phyloP scores from a whole-genome alignment of 1,140 invertebrate genomes.

The Tetragonula clypearis region DNA sequence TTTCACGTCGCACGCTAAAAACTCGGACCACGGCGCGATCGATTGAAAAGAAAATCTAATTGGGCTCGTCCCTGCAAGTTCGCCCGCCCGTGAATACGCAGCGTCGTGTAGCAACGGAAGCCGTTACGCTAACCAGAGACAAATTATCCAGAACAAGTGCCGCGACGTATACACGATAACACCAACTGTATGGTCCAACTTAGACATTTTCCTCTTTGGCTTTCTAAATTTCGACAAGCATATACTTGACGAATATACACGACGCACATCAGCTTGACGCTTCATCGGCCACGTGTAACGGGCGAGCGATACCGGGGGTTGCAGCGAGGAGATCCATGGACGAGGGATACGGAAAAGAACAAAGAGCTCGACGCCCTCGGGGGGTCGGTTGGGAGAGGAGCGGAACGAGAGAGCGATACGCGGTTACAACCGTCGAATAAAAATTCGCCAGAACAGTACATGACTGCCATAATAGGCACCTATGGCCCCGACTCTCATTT shows the following conservation, averaged over 20 bases:
- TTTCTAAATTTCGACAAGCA: constrained; percentile 41
- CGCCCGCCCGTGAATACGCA: neutral
- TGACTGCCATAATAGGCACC: constrained; percentile 66
- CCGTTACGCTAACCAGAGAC: neutral
- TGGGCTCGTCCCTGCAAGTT: neutral
- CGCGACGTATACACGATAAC: neutral
- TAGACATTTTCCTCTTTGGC: neutral
- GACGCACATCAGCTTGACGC: constrained; percentile 42
- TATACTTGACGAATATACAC: constrained; percentile 30
- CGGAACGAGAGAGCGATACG: constrained; percentile 57
- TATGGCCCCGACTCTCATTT: constrained; percentile 67
- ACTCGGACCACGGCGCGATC: no score
- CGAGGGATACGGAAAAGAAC: constrained; percentile 71
- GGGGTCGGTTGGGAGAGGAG: constrained; percentile 28
- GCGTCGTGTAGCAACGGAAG: neutral
- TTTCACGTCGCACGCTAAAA: neutral
- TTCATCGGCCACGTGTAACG: constrained; percentile 54
- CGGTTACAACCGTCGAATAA: constrained; percentile 76
- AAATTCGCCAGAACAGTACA: constrained; percentile 75
- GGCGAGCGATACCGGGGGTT: constrained; percentile 38
- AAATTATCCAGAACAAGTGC: neutral
- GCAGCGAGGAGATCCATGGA: constrained; percentile 44
- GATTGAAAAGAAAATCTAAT: constrained; percentile 4
- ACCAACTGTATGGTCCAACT: neutral
- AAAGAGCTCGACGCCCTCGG: constrained; percentile 71